Base-by-base conservation (phyloP, 2,888 invertebrate genomes). In the Pseudolycoriella hygida region DNA sequence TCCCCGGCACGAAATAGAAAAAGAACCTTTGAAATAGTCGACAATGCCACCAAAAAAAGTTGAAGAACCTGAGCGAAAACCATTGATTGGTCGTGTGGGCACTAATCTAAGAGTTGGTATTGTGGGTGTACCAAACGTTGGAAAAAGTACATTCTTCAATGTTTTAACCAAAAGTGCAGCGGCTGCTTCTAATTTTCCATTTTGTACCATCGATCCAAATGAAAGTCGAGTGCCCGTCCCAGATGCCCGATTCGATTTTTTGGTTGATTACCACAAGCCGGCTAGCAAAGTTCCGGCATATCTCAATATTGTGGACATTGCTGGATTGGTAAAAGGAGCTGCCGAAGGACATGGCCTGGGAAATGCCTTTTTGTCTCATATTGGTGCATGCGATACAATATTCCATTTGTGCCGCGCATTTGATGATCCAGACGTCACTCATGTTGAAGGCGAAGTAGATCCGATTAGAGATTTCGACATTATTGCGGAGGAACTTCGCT, bases 181-280 rank as follows among this genome's bases (percentile, higher is more conserved):
- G 5, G 83, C 93, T 46, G 98, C 98, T 44, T 98, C 97, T 64
- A 98, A 98, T 65, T 98, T 97, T 62, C 97, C 98, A 1, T 98
- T 98, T 74, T 99, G 98, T 72, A 99, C 98, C 66, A 98, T 99
- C 63, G 96, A 98, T 69, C 98, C 98, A 42, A 97, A 97, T 87
- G 97, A 98, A 78, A 96, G 88, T 83, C 80, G 96, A 60, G 98
- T 98, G 57, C 92, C 96, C 20, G 97, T 99, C 6, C 96, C 96
- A 2, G 98, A 98, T 67, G 76, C 79, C 45, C 74, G 98, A 55
- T 98, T 76, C 64, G 93, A 96, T 58, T 96, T 77, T 64, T 76
- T 99, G 37, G 86, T 86, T 66, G 82, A 96, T 52, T 89, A 80
- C 62, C 92, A 86, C 69, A 93, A 97, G 64, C 98, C 98, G 49